Evolutionary conservation across 2,888 invertebrate genomes (phyloP), one percentile per base, ranked within the genome.

Genomic region (Macrophya annulata): DNA sequence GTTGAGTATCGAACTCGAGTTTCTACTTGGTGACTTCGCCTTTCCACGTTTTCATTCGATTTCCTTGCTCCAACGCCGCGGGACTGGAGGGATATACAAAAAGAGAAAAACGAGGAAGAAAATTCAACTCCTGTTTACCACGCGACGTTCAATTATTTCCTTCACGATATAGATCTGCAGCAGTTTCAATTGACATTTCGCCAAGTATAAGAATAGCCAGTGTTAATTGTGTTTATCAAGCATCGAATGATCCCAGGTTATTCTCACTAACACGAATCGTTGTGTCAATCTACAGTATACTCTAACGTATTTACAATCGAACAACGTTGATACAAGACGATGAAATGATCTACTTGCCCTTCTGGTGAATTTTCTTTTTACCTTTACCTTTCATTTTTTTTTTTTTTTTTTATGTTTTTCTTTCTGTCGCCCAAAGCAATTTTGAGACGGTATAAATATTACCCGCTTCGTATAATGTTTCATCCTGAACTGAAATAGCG

Each of bases 1-100:
- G 71, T 83, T 68, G 83, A 83, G 83, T 83, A 83, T 83, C 68
- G 83, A 83, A 83, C 83, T 83, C 83, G 51, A 83, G 83, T 71
- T 83, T 83, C 83, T 83, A 83, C 83, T 83, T 10, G 83, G 83
- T 83, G 83, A 83, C 68, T 83, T 21, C 83, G 59, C 62, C 62
- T 62, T 81, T 62, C 65, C 48, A 83, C 83, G 48, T 68, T 68
- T 83, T 83, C 48, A 83, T 83, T 83, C 71, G 83, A 83, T 83
- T 68, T 83, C 48, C 83, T 48, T 68, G 31, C 37, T 17, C 37
- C 83, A 43, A 17, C 40, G 83, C 71, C 31, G 17, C 45, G 68
- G 65, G 68, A 71, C 48, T 21, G 17, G 9, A 43, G 15, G 17
- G 15, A 17, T 62, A 81, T 59, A 40, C 45, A 21, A 15, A 45